phyloP scores from a whole-genome alignment of 2,113 vertebrate species.

The Forbesichthys agassizii region DNA sequence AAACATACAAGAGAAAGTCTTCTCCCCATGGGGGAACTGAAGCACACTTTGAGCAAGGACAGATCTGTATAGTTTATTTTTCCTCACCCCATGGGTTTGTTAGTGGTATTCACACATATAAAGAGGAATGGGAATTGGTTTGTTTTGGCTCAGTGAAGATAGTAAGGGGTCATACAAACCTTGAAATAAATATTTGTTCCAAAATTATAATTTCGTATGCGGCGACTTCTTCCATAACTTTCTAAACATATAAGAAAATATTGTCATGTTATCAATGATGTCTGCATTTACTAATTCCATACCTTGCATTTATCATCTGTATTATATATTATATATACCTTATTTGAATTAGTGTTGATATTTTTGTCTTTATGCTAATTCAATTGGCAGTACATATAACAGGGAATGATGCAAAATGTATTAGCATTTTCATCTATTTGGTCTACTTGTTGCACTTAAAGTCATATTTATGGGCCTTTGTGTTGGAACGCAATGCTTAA shows the following conservation, averaged over 20 bases:
- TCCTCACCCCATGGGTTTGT: constrained; percentile 56
- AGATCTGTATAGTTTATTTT: constrained; percentile 61
- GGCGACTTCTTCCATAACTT: too few relatives aligned
- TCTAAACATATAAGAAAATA: too few relatives aligned
- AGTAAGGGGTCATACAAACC: constrained; percentile 39
- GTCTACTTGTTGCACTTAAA: too few relatives aligned
- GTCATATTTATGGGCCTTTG: too few relatives aligned
- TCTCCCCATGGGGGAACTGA: constrained; percentile 78
- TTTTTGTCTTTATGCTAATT: neutral
- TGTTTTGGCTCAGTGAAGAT: constrained; percentile 37
- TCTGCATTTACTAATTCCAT: neutral
- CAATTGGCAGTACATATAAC: too few relatives aligned
- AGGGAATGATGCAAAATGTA: too few relatives aligned
- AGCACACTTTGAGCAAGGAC: constrained; percentile 74
- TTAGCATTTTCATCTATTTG: too few relatives aligned
- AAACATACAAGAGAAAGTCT: constrained; percentile 83
- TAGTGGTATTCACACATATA: constrained; percentile 37
- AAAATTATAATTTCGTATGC: neutral
- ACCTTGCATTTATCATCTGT: neutral
- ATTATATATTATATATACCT: neutral
- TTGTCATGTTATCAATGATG: too few relatives aligned
- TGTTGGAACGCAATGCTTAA: too few relatives aligned
- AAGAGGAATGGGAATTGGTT: constrained; percentile 3
- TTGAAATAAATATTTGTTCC: constrained; percentile 42
- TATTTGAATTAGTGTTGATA: neutral